Evolutionary conservation across 2,113 vertebrate genomes (phyloP).

Genomic region (Brachyhypopomus gauderio): DNA sequence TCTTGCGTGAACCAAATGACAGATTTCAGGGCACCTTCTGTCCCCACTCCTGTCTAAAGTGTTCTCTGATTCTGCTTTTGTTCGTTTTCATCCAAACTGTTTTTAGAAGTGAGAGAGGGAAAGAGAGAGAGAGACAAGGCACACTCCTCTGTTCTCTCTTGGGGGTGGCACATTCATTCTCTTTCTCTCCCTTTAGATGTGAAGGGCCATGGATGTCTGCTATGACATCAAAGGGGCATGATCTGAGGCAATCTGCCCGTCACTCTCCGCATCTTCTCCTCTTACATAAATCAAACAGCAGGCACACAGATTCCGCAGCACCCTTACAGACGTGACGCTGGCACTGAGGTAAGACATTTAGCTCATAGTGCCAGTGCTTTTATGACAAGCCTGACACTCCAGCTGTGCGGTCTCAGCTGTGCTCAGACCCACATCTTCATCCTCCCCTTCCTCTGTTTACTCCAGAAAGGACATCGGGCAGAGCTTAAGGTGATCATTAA

Average conservation of each 20-base stretch:
- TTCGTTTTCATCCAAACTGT: constrained; percentile 33
- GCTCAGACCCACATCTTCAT: constrained; percentile 10
- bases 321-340: constrained; percentile 35
- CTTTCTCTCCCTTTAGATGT: constrained; percentile 21
- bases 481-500: constrained; percentile 14
- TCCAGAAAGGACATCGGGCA: not conserved
- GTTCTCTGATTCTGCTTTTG: constrained; percentile 15
- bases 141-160: constrained; percentile 22
- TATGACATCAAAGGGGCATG: constrained; percentile 52
- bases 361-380: constrained; percentile 25
- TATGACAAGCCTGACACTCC: constrained; percentile 23
- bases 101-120: not conserved
- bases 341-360: constrained; percentile 25
- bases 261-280: constrained; percentile 21
- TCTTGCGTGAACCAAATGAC: not conserved
- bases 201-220: constrained; percentile 44
- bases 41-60: not conserved
- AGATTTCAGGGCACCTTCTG: constrained; percentile 2
- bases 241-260: constrained; percentile 40
- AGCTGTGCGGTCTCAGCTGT: constrained; percentile 38
- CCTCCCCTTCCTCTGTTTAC: constrained; percentile 26
- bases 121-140: constrained; percentile 7
- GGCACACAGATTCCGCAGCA: constrained; percentile 27
- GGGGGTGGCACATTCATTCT: constrained; percentile 41
- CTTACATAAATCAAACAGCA: constrained; percentile 44